Conservation (phyloP, 2,888 invertebrate species). For the Ectobius pallidus region DNA sequence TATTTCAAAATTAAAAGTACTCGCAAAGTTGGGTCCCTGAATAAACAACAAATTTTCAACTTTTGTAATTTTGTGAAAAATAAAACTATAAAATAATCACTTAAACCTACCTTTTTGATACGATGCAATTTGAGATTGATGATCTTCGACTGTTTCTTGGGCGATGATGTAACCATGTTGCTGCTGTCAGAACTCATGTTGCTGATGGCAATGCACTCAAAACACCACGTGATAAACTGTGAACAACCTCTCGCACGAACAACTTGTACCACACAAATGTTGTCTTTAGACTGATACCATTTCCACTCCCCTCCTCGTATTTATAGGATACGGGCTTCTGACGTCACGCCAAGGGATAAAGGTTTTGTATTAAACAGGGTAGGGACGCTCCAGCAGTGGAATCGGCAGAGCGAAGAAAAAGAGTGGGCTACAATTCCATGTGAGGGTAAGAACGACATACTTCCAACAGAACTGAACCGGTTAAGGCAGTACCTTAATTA, state of each 20-base stretch:
- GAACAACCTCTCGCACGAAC: background rate
- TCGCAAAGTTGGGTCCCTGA: too few species aligned
- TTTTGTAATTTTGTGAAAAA: too few species aligned
- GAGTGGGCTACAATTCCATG: background rate
- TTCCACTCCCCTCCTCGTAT: constrained; percentile 11
- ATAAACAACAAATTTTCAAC: too few species aligned
- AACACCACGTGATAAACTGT: constrained; percentile 10
- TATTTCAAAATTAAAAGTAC: too few species aligned
- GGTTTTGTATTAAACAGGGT: constrained; percentile 16
- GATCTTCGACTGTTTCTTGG: constrained; percentile 1
- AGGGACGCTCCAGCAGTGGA: constrained; percentile 4
- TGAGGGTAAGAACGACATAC: constrained; percentile 12
- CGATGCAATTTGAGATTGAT: constrained; percentile 45
- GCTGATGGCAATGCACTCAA: background rate
- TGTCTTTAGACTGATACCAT: constrained; percentile 5
- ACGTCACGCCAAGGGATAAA: constrained; percentile 9
- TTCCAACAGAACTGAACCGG: background rate
- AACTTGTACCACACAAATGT: too few species aligned
- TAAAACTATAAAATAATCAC: background rate
- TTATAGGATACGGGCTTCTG: background rate
- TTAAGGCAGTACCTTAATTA: background rate
- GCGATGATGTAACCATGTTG: background rate
- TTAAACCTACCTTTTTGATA: constrained; percentile 46
- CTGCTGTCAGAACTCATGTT: constrained; percentile 23
- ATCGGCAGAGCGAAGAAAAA: constrained; percentile 8